Evolutionary conservation across 2,113 vertebrate species (phyloP).

Genomic region (Murina feae): DNA sequence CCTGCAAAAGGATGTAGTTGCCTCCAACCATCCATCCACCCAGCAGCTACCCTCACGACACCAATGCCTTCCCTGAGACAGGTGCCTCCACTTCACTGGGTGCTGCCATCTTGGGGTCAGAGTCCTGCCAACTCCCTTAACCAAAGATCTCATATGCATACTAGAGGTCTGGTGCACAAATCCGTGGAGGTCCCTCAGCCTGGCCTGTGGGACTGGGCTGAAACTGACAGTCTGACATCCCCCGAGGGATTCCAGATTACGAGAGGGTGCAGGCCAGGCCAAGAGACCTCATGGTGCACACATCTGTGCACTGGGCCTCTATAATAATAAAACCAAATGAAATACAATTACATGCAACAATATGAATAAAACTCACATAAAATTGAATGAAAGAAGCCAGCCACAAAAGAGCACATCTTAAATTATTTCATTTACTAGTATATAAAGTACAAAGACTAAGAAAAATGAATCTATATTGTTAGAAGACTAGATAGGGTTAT

Average conservation of each 20-base stretch:
- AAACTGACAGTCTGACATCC: too few relatives aligned
- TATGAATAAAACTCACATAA: not conserved
- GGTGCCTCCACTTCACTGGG: slow-evolving; percentile 78
- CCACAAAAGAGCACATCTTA: not conserved
- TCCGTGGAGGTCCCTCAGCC: too few relatives aligned
- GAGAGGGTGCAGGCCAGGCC: too few relatives aligned
- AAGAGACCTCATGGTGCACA: too few relatives aligned
- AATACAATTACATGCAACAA: not conserved
- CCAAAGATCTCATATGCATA: too few relatives aligned
- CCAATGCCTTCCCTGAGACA: slow-evolving; percentile 61
- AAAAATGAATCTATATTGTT: not conserved
- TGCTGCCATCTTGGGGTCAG: slow-evolving; percentile 89
- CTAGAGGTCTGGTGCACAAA: too few relatives aligned
- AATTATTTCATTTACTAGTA: not conserved
- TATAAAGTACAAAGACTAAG: not conserved
- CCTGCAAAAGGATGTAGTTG: slow-evolving; percentile 87
- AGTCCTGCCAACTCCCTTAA: slow-evolving; percentile 35
- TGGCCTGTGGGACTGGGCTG: too few relatives aligned
- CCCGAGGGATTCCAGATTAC: too few relatives aligned
- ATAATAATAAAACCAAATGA: slow-evolving; percentile 6
- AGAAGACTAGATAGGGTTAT: not conserved
- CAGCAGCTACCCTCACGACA: slow-evolving; percentile 78
- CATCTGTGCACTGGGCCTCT: too few relatives aligned
- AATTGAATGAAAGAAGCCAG: not conserved
- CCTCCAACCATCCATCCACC: slow-evolving; percentile 88